A percentile compares a stretch with the other conserved stretches of the same genome.
phyloP scores from a whole-genome alignment of 2,113 vertebrate genomes.

The Zosterops lateralis region DNA sequence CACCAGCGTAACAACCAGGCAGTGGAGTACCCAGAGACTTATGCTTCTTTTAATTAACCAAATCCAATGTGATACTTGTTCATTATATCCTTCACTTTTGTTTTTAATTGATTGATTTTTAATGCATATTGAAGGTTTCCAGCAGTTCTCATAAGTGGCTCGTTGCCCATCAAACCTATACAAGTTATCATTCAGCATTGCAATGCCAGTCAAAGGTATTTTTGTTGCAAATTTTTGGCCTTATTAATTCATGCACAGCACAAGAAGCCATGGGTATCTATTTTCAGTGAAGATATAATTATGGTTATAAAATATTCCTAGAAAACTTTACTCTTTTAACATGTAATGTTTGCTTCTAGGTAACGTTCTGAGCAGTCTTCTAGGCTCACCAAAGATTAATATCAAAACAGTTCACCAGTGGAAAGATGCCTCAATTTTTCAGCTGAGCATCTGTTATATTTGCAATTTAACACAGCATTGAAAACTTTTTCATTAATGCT shows the following conservation, averaged over 20 bases:
- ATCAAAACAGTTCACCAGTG: background rate
- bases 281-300: background rate
- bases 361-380: background rate
- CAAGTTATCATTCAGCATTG: background rate
- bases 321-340: background rate
- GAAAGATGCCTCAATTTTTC: background rate
- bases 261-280: background rate
- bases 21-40: background rate
- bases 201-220: background rate
- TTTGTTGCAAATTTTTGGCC: background rate
- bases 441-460: background rate
- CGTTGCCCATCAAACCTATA: background rate
- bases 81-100: background rate
- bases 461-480: background rate
- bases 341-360: background rate
- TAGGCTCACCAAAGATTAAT: background rate
- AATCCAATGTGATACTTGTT: background rate
- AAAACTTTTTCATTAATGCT: background rate
- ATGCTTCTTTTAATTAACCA: background rate
- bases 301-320: background rate
- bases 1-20: rapidly evolving
- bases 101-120: background rate
- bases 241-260: background rate
- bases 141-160: background rate
- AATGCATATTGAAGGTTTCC: background rate